Conservation (phyloP, 1,140 invertebrate genomes). For the Cyrtorhinus lividipennis region DNA sequence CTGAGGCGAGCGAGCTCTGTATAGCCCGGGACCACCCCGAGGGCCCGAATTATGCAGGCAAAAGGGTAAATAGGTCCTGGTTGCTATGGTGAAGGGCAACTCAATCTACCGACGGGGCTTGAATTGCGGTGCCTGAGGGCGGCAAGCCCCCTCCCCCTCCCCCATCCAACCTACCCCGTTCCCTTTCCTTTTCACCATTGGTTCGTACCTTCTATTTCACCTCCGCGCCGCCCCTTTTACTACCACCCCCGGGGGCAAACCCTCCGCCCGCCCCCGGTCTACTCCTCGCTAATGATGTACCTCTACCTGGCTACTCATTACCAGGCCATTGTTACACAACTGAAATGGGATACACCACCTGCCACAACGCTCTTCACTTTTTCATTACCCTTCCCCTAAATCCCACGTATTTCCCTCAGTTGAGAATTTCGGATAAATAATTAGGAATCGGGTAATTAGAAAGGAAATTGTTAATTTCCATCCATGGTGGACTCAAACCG, state of each 20-base stretch:
- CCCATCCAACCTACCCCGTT: constrained; percentile 1
- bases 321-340: not conserved
- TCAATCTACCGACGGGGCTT: constrained; percentile 8
- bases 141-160: not conserved
- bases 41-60: constrained; percentile 12
- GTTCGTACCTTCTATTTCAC: not conserved
- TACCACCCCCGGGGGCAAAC: not conserved
- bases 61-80: constrained; percentile 16
- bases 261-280: not conserved
- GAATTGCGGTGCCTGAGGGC: constrained; percentile 1
- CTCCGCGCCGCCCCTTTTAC: not conserved
- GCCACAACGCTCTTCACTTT: no score
- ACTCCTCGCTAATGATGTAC: not conserved
- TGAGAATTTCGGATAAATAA: no score
- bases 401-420: no score
- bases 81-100: constrained; percentile 14
- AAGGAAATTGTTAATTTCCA: no score
- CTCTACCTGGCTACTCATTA: constrained; percentile 6
- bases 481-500: no score
- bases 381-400: no score
- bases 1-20: not conserved
- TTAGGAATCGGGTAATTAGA: no score
- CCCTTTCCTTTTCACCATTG: constrained; percentile 6
- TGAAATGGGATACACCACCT: not conserved
- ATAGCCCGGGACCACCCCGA: not conserved